Conservation (phyloP, 1,140 invertebrate genomes). For the Venturia canescens region DNA sequence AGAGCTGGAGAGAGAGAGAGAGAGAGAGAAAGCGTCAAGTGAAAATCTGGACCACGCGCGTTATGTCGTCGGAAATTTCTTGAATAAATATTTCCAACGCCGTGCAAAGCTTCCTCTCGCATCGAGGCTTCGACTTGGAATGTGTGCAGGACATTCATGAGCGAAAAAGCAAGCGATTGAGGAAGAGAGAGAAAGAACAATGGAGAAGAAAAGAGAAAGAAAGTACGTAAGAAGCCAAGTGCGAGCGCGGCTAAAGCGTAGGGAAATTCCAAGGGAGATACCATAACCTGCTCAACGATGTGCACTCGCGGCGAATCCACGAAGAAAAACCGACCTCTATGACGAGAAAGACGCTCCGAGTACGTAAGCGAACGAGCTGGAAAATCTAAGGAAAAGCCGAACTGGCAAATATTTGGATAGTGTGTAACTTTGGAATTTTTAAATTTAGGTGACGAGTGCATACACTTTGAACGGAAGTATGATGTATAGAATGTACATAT, state of each 20-base stretch:
- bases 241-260: not conserved
- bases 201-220: conserved; percentile 2
- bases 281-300: conserved; percentile 41
- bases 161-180: not conserved
- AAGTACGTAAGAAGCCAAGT: conserved; percentile 25
- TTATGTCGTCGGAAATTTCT: conserved; percentile 58
- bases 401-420: not conserved
- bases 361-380: conserved; percentile 30
- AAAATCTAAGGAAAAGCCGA: conserved; percentile 11
- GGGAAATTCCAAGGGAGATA: not conserved
- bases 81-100: conserved; percentile 66
- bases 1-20: not conserved
- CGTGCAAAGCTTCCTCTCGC: conserved; percentile 34
- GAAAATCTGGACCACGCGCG: conserved; percentile 14
- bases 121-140: not conserved
- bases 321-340: not conserved
- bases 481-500: not conserved
- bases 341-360: conserved; percentile 23
- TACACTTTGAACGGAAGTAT: not conserved
- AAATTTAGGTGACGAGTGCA: conserved; percentile 49
- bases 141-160: not conserved
- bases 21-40: not conserved
- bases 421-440: conserved; percentile 54
- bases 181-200: not conserved
- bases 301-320: not conserved